Conservation (phyloP, 2,888 invertebrate genomes). For the Nasonovia ribisnigri region DNA sequence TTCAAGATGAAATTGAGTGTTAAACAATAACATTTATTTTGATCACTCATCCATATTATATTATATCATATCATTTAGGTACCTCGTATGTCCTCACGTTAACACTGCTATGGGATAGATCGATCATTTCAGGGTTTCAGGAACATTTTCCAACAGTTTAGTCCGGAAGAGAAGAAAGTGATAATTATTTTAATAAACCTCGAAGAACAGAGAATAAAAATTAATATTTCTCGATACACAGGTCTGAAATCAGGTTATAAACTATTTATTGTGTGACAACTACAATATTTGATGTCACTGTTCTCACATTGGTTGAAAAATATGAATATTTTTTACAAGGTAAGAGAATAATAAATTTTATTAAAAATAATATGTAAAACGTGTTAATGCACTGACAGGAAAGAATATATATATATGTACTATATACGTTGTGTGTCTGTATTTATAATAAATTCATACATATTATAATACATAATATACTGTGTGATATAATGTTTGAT, state of each 20-base stretch:
- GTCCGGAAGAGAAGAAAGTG: neutral
- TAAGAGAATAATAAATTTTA: neutral
- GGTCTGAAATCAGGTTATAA: neutral
- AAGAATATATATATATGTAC: neutral
- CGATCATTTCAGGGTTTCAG: neutral
- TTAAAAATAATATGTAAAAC: slow-evolving; percentile 24
- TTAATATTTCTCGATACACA: neutral
- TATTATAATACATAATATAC: neutral
- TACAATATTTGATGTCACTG: neutral
- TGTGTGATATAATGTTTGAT: neutral
- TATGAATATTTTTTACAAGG: neutral
- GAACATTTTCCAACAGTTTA: neutral
- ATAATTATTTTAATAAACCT: neutral
- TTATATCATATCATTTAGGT: neutral
- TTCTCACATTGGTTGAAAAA: neutral
- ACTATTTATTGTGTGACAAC: neutral
- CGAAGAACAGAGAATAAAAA: neutral
- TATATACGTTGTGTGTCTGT: neutral
- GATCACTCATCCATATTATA: neutral
- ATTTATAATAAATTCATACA: neutral
- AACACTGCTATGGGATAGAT: neutral
- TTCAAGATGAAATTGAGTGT: neutral
- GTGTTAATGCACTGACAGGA: neutral
- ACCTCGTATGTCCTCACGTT: neutral
- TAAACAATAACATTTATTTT: neutral